Evolutionary conservation across 53 echinoderm and acorn worm species (phyloP), one percentile per base, ranked within the genome.

Genomic region (Hippasteria phrygiana): DNA sequence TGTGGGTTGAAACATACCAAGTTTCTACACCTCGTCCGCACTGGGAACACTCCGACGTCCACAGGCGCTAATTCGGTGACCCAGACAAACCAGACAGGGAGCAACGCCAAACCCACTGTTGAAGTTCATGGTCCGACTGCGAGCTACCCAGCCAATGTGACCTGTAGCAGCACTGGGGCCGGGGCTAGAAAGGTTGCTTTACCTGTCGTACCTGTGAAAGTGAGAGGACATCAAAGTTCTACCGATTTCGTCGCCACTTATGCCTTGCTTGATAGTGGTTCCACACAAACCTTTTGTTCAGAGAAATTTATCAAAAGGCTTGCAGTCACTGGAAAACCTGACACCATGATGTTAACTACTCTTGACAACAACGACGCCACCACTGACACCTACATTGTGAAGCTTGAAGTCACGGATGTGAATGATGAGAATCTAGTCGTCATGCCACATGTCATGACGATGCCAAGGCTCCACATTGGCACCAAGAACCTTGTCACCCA

Each of bases 1-100:
- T 93, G 93, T 73, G 90, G 87, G 1, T 71, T 56, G 31, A 93
- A 80, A 64, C 93, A 90, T 62, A 93, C 79, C 38, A 93, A 90
- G 41, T 90, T 79, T 28, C 56, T 90, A 6, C 90, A 93, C 80
- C 74, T 74, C 32, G 67, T 76, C 22, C 55, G 51, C 51, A 47
- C 75, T 0, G 13, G 45, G 46, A 22, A 46, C 46, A 12, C 5
- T 28, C 10, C 8, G 3, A 4, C 3, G 3, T 71, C 71, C 20
- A 17, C 38, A 37, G 71, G 71, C 2, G 18, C 71, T 27, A n/a
- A n/a, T n/a, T n/a, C n/a, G n/a, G n/a, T n/a, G n/a, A n/a, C n/a
- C 38, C 41, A 72, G 40, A 37, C 39, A 40, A 40, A 72, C 14
- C 72, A 72, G 41, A 0, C 40, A 16, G 40, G n/a, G n/a, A 40